phyloP scores from a whole-genome alignment of 2,888 invertebrate genomes.

The Rhagonycha lutea region DNA sequence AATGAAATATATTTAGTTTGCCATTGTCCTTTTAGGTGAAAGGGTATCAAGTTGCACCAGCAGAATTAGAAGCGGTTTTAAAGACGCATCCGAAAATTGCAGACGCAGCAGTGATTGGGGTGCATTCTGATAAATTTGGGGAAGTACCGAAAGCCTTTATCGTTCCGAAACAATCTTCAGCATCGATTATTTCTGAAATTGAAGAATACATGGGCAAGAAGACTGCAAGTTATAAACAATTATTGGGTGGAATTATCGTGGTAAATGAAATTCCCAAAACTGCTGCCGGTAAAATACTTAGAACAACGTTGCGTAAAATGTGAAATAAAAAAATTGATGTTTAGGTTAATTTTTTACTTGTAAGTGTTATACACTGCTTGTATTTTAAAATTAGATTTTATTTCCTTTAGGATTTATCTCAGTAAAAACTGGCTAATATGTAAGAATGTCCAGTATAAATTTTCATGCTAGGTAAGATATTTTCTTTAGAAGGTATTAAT shows the following conservation, averaged over 20 bases:
- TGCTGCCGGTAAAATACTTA: constrained; percentile 76
- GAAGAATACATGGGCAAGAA: constrained; percentile 64
- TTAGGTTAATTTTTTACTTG: not conserved
- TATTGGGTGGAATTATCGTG: constrained; percentile 68
- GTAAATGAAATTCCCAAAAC: constrained; percentile 73
- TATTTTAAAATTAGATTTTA: too few species aligned
- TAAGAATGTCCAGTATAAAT: too few species aligned
- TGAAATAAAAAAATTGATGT: not conserved
- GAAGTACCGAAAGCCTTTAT: constrained; percentile 77
- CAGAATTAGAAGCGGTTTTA: constrained; percentile 76
- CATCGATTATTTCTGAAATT: constrained; percentile 61
- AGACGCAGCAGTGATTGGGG: constrained; percentile 81
- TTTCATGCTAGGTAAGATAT: too few species aligned
- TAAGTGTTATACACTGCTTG: too few species aligned
- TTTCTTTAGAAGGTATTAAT: too few species aligned
- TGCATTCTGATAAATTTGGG: constrained; percentile 67
- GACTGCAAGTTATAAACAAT: constrained; percentile 75
- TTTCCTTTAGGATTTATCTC: too few species aligned
- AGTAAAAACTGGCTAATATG: too few species aligned
- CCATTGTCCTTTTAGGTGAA: constrained; percentile 45
- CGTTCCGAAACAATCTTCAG: constrained; percentile 55
- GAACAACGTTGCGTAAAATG: constrained; percentile 42
- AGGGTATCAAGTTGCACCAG: constrained; percentile 81
- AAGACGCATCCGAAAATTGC: constrained; percentile 71
- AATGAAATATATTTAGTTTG: not conserved